Conservation (phyloP, 1,140 invertebrate genomes). For the Protaetia brevitarsis region DNA sequence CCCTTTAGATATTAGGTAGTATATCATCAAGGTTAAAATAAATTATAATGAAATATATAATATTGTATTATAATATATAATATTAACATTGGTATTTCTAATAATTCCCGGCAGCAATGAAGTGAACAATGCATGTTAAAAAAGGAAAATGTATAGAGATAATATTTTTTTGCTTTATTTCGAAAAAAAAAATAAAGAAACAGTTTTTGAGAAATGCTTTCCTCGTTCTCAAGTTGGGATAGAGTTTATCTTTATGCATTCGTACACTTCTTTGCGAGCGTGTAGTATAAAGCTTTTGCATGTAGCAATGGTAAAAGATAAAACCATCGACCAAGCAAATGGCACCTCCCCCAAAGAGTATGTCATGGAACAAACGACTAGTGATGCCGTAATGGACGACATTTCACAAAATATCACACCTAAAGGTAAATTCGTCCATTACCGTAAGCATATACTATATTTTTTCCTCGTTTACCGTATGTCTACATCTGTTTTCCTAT, state of each 20-base stretch:
- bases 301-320: slow-evolving; percentile 22
- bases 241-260: neutral
- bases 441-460: slow-evolving; percentile 11
- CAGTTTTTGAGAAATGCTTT: too few species aligned
- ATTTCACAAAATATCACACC: slow-evolving; percentile 27
- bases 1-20: too few species aligned
- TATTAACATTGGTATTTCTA: too few species aligned
- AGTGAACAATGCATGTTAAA: too few species aligned
- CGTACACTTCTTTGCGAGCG: neutral
- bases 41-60: too few species aligned
- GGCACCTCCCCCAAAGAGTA: slow-evolving; percentile 8
- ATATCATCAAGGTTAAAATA: too few species aligned
- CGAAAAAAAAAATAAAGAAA: too few species aligned
- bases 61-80: too few species aligned
- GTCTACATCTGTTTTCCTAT: neutral
- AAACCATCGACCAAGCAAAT: neutral
- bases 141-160: too few species aligned
- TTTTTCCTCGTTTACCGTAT: neutral
- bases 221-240: too few species aligned
- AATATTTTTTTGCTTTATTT: too few species aligned
- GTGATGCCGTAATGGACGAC: slow-evolving; percentile 26
- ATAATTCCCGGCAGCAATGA: too few species aligned
- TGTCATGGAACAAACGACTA: slow-evolving; percentile 18
- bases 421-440: slow-evolving; percentile 23
- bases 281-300: slow-evolving; percentile 23